Base-by-base conservation (phyloP, 2,113 vertebrate genomes). In the Todiramphus saurophagus region DNA sequence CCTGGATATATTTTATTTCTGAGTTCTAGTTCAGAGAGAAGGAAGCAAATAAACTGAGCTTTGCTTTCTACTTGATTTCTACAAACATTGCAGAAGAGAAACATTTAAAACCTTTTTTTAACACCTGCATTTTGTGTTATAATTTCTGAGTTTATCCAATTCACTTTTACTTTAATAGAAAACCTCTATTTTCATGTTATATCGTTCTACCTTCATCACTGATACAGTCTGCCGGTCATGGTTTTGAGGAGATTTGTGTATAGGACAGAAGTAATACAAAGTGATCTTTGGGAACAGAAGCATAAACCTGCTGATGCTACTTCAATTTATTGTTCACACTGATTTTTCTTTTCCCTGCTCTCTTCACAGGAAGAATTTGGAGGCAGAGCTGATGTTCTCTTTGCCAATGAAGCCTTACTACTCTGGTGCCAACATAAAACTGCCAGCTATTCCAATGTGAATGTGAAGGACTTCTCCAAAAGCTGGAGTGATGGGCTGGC, bases 371-470 rank as follows among this genome's bases (percentile, higher is more conserved):
- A 97, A 35, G 98, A 98, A 46, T 98, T 97, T 59, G 98, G 98
- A 90, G 97, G 82, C 80, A 98, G 96, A 17, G 92, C 97, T 43
- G 98, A 98, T 68, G 97, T 93, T 28, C 97, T 98, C 4, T 99
- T 99, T 37, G 98, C 99, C 28, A 99, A 98, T 82, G 99, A 99
- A 96, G 99, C 99, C 53, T 97, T 99, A 88, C 89, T 99, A 69
- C 98, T 98, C 80, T 99, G 99, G 99, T 99, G 99, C 94, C 99
- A 99, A 94, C 97, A 97, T 90, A 99, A 99, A 96, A 99, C 99
- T 1, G 96, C 98, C 2, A 96, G 98, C 39, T 99, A 99, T 58
- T 31, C 94, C 44, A 98, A 98, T 4, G 98, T 99, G 37, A 50
- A 96, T 37, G 98, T 99, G 43, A 97, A 98, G 20, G 98, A 99